A percentile compares a stretch with the other conserved stretches of the same genome.
phyloP scores from a whole-genome alignment of 2,797 vertebrate genomes.

The Mycteria americana region DNA sequence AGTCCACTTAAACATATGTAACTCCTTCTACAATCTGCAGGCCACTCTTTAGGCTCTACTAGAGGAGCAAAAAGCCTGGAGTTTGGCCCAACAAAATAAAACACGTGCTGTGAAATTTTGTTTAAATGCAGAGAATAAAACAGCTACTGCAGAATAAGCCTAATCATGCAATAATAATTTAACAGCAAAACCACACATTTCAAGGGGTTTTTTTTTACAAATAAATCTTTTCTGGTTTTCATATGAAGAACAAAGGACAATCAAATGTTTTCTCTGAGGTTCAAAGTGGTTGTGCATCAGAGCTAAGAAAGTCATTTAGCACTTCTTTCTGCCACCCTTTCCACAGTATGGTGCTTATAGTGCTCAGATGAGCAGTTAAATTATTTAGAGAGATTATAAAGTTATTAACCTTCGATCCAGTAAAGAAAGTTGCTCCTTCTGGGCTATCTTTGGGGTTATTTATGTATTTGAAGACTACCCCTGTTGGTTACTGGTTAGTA shows the following conservation, averaged over 20 bases:
- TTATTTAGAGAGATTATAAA: neutral
- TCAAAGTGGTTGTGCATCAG: neutral
- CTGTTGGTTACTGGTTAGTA: neutral
- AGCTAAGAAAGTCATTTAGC: neutral
- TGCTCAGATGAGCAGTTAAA: neutral
- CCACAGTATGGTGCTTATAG: neutral
- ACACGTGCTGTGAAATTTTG: neutral
- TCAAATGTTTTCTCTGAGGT: neutral
- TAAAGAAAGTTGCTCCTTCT: neutral
- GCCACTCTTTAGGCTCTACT: neutral
- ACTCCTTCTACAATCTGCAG: neutral
- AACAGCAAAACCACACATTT: neutral
- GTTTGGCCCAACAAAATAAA: slow-evolving; percentile 10
- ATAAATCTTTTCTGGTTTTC: neutral
- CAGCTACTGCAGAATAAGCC: neutral
- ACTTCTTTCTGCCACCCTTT: neutral
- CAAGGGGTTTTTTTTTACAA: neutral
- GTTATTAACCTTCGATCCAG: neutral
- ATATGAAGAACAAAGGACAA: neutral
- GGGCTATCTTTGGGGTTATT: neutral
- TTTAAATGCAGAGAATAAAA: slow-evolving; percentile 3
- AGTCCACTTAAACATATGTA: neutral
- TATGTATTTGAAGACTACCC: neutral
- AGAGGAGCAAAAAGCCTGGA: neutral
- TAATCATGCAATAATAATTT: neutral